Conservation (phyloP, 2,113 vertebrate species). For the Empidonax traillii region DNA sequence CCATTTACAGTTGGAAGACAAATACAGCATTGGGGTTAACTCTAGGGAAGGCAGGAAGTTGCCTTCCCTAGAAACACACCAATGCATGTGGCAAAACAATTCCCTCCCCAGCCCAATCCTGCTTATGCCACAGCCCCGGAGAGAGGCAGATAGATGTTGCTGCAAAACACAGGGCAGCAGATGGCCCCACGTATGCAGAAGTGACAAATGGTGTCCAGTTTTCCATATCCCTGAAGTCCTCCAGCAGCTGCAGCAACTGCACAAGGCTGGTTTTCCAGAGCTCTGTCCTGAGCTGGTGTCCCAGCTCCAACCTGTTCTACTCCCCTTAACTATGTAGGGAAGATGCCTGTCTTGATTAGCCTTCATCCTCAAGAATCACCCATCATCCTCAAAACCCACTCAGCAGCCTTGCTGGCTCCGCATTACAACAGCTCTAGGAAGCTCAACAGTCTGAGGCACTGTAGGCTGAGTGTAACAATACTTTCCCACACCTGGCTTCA, state of each 20-base stretch:
- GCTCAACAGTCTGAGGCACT: background rate
- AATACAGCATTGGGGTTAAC: background rate
- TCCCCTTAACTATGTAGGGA: fast-evolving
- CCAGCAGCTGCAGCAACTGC: background rate
- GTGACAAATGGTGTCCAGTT: background rate
- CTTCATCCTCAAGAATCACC: background rate
- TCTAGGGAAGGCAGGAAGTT: background rate
- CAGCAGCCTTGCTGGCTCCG: background rate
- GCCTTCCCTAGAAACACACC: background rate
- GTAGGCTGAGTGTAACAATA: background rate
- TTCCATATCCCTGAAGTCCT: no score
- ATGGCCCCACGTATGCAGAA: no score
- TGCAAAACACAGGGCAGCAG: background rate
- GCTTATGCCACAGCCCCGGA: background rate
- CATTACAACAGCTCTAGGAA: background rate
- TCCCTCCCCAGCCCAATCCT: background rate
- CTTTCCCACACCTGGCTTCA: background rate
- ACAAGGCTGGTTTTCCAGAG: background rate
- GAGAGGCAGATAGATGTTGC: background rate
- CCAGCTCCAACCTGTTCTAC: background rate
- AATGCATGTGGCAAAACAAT: fast-evolving
- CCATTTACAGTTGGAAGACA: background rate
- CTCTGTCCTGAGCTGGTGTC: background rate
- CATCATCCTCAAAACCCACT: background rate
- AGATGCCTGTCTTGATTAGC: background rate